These are phyloP conservation scores for Caenorhabditis remanei DNA, from an alignment of 1,140 invertebrate species.

Conservation along the genomic window DNA sequence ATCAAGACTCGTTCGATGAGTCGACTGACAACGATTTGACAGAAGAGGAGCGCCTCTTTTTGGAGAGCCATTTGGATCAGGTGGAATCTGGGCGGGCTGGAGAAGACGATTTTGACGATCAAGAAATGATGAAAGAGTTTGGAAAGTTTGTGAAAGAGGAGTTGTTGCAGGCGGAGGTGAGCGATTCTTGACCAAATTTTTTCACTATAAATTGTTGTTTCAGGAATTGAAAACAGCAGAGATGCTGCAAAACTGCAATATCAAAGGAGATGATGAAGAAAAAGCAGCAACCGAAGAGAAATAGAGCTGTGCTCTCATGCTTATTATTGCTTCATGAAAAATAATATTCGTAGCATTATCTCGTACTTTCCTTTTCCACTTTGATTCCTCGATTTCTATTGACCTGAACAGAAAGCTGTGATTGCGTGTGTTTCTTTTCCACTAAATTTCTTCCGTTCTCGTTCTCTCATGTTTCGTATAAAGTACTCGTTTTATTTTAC, in stretches of 20 bases:
- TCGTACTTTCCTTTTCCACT: not conserved
- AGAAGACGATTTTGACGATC: slow-evolving; percentile 15
- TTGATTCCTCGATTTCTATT: not conserved
- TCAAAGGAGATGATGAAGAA: not conserved
- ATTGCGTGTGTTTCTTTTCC: not conserved
- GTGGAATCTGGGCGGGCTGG: not conserved
- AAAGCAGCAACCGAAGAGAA: slow-evolving; percentile 1
- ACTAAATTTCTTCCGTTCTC: not conserved
- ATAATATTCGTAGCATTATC: not conserved
- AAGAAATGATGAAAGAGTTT: slow-evolving; percentile 46
- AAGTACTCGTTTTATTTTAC: slow-evolving; percentile 24
- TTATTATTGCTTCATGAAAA: not conserved
- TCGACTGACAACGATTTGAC: slow-evolving; percentile 43
- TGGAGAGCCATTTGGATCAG: slow-evolving; percentile 32
- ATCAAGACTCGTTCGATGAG: slow-evolving; percentile 16
- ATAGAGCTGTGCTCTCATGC: not conserved
- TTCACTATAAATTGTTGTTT: not conserved
- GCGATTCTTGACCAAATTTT: not conserved
- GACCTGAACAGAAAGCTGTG: slow-evolving; percentile 4
- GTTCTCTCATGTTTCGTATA: not conserved
- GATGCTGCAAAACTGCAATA: not conserved
- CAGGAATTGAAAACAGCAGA: slow-evolving; percentile 9
- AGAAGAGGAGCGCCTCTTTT: slow-evolving; percentile 17
- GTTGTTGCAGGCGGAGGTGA: slow-evolving; percentile 2
- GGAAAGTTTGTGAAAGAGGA: slow-evolving; percentile 47